Evolutionary conservation across 2,888 invertebrate genomes (phyloP), one percentile per base, ranked within the genome.

Genomic region (Salpingus planirostris): DNA sequence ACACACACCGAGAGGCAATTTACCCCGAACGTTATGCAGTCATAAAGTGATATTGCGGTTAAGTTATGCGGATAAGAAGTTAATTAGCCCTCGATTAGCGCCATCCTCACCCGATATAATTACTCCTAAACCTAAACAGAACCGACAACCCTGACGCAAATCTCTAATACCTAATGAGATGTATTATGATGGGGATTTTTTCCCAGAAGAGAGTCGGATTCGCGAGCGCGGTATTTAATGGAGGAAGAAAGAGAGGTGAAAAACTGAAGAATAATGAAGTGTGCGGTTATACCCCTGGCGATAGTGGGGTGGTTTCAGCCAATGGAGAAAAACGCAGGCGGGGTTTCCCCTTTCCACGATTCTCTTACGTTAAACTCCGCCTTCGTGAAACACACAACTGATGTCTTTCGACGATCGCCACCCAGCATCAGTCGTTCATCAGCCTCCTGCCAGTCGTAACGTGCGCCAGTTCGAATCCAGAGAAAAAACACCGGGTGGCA

Each of bases 291-390:
- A 31, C 28, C 33, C 36, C 36, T 30, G 21, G 29, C 27, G 31
- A 33, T 40, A 42, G 46, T 45, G 49, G 54, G 55, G 51, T 47
- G 49, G 49, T 44, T 43, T 40, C 50, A 47, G 44, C 60, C 60
- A 61, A 60, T 60, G 40, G 56, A 46, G 54, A 58, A 61, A 59
- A 57, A 56, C 46, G 38, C 42, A 38, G 59, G 56, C 53, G 59
- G 54, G 40, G 52, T 44, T 27, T 42, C 40, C 43, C 47, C 44
- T 42, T 51, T 46, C 48, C n/a, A n/a, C 42, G 36, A 51, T 50
- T 52, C 54, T 50, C 52, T 52, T 55, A 44, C 15, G 37, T 24
- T 12, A 40, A 40, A 44, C 50, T 31, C 49, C 54, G 49, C 52
- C 53, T 42, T 36, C 24, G 32, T 24, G 25, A 29, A 36, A 39